Base-by-base conservation (phyloP, 1,140 invertebrate species). In the Trachelipus rathkii region DNA sequence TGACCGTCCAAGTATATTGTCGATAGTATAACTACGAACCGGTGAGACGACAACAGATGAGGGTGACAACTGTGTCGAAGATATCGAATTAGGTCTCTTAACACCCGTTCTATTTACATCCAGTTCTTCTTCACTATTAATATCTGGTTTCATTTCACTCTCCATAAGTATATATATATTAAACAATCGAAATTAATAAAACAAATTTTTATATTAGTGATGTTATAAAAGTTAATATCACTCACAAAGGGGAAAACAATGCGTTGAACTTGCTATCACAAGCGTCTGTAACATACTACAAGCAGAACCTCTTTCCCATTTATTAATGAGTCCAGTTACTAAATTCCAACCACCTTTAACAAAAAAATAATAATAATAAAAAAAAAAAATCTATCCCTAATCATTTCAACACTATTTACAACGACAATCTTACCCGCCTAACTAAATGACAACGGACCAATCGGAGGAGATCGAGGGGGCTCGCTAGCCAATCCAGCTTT, bases 331-430 rank as follows among this genome's bases (percentile, higher is more conserved):
- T 33, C 33, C 33, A 33, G 33, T 33, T 33, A 33, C 33, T 33
- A 33, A 33, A 33, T 33, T 33, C 33, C 33, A 6, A 33, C 33
- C 33, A 33, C 33, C 33, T 33, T 33, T 33, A 3, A n/a, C n/a
- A n/a, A n/a, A n/a, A n/a, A n/a, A n/a, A n/a, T n/a, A n/a, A n/a
- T n/a, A n/a, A n/a, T n/a, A n/a, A n/a, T n/a, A n/a, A n/a, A n/a
- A n/a, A n/a, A n/a, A 33, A n/a, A n/a, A n/a, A n/a, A n/a, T n/a
- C n/a, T 13, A 60, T 19, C 19, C 50, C 8, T 60, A 60, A 60
- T 60, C 50, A 60, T 60, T 60, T 60, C 50, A 60, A 60, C 50
- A 60, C 50, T 60, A 60, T 60, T 60, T 60, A 60, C 2, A 60
- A 60, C 33, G 33, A 33, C 50, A 60, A 60, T 13, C 50, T 15